Percentiles rank a stretch among this genome's conserved stretches.
Conservation (phyloP, 2,888 invertebrate species). For the Diabrotica balteata region DNA sequence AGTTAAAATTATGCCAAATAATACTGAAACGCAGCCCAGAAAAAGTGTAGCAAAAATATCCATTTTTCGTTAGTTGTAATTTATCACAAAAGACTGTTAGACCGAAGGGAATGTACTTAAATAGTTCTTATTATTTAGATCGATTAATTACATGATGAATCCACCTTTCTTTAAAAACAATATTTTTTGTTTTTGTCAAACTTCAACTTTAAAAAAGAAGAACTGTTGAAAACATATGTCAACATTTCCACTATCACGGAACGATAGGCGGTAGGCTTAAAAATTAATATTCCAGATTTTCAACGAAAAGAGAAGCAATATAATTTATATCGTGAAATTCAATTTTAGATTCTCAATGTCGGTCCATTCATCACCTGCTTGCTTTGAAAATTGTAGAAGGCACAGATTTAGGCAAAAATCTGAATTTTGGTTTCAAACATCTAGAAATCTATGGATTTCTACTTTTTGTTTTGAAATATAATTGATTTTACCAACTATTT, state of each 20-base stretch:
- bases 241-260: not conserved
- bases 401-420: no score
- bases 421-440: no score
- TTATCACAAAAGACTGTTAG: constrained; percentile 42
- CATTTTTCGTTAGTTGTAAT: constrained; percentile 45
- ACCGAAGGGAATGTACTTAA: constrained; percentile 41
- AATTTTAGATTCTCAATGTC: no score
- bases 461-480: no score
- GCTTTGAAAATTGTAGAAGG: no score
- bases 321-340: no score
- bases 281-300: no score
- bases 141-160: constrained; percentile 22
- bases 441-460: no score
- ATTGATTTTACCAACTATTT: no score
- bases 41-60: constrained; percentile 60
- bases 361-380: no score
- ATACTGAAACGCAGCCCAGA: constrained; percentile 61
- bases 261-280: no score
- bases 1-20: constrained; percentile 65
- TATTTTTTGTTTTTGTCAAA: constrained; percentile 23
- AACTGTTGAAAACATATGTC: not conserved
- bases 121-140: constrained; percentile 10
- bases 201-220: constrained; percentile 16
- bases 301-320: no score
- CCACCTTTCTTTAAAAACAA: constrained; percentile 13